phyloP scores from a whole-genome alignment of 2,113 vertebrate genomes.

The Scomber scombrus region DNA sequence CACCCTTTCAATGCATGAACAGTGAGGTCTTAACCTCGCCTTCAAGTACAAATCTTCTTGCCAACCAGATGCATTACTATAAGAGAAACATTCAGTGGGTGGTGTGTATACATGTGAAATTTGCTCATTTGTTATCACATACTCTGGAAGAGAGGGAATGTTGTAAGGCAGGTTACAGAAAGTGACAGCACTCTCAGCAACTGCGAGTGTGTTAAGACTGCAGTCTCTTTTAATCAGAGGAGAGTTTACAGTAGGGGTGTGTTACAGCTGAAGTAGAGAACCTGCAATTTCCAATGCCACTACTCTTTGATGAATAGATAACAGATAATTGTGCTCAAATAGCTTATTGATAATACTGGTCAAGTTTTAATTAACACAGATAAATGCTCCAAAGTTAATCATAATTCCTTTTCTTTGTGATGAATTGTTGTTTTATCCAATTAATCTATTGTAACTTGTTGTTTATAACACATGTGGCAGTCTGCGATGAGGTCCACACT shows the following conservation, averaged over 20 bases:
- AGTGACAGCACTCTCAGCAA: slow-evolving; percentile 37
- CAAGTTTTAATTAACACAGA: not conserved
- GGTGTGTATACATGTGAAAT: not conserved
- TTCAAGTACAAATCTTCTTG: slow-evolving; percentile 34
- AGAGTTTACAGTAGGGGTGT: not conserved
- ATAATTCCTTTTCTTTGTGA: too few relatives aligned
- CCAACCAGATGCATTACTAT: slow-evolving; percentile 19
- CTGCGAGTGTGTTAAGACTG: slow-evolving; percentile 23
- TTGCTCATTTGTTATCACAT: not conserved
- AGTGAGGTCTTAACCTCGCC: slow-evolving; percentile 19
- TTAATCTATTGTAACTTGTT: not conserved
- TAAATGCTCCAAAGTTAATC: too few relatives aligned
- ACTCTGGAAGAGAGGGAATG: not conserved
- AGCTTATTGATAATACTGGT: slow-evolving; percentile 41
- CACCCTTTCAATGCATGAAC: slow-evolving; percentile 22
- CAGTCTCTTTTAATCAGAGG: slow-evolving; percentile 11
- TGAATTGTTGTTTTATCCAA: too few relatives aligned
- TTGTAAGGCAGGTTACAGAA: slow-evolving; percentile 10
- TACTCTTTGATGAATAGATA: slow-evolving; percentile 72
- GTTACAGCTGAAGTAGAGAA: not conserved
- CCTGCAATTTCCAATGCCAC: slow-evolving; percentile 60
- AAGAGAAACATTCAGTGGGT: slow-evolving; percentile 1
- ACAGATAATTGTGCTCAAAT: slow-evolving; percentile 36
- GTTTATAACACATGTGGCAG: not conserved
- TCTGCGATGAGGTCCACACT: slow-evolving; percentile 6